phyloP scores from a whole-genome alignment of 1,140 invertebrate species.

The Hylaeus volcanicus region DNA sequence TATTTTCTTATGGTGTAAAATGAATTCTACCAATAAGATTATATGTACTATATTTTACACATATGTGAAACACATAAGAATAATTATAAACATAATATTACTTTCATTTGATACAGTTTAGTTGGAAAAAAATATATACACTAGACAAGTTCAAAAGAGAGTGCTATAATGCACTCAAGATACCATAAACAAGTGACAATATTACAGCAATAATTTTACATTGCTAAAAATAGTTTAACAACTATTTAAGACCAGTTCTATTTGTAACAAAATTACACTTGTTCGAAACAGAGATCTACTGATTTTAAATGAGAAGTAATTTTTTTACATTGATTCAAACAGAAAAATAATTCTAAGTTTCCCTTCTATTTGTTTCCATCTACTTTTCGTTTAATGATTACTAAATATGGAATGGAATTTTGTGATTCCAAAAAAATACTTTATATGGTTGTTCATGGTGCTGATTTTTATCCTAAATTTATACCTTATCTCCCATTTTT shows the following conservation, averaged over 20 bases:
- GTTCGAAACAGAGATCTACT: not conserved
- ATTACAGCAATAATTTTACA: not conserved
- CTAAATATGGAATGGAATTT: constrained; percentile 54
- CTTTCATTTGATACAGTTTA: constrained; percentile 22
- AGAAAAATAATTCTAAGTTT: not conserved
- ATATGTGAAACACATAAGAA: not conserved
- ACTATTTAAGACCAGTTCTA: not conserved
- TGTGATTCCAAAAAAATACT: constrained; percentile 36
- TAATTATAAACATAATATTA: constrained; percentile 7
- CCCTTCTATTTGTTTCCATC: not conserved
- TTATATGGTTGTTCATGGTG: constrained; percentile 16
- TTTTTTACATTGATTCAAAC: not conserved
- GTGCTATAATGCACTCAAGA: constrained; percentile 55
- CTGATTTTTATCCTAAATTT: constrained; percentile 38
- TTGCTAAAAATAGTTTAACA: constrained; percentile 9
- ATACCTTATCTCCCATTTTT: constrained; percentile 82
- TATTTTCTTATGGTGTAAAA: constrained; percentile 2
- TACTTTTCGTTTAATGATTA: constrained; percentile 15
- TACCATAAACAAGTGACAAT: constrained; percentile 12
- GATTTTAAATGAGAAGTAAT: not conserved
- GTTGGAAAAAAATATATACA: constrained; percentile 53
- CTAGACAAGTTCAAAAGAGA: constrained; percentile 28
- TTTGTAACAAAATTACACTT: not conserved
- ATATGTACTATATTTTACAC: constrained; percentile 41
- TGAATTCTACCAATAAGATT: not conserved